phyloP scores from a whole-genome alignment of 37 sponge, comb jelly and placozoan species.

The Aphrocallistes beatrix region DNA sequence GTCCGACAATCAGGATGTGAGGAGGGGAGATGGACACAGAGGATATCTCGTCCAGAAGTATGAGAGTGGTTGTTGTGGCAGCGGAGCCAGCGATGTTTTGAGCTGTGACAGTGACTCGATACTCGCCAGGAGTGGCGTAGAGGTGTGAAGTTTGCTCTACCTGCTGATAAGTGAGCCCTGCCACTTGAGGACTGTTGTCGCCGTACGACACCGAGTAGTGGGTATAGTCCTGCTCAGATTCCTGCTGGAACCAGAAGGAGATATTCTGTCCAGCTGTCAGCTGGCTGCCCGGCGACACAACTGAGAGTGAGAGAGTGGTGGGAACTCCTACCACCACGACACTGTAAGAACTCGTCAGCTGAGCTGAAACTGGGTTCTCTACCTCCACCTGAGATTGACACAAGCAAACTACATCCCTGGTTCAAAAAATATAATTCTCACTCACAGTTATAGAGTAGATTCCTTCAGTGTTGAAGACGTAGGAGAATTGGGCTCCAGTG shows the following conservation, averaged over 20 bases:
- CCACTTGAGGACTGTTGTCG: background rate
- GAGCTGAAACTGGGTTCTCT: background rate
- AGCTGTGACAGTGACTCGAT: constrained; percentile 21
- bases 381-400: background rate
- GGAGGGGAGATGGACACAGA: background rate
- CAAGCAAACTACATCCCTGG: background rate
- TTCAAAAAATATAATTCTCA: no score
- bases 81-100: constrained; percentile 18
- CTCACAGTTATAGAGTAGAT: background rate
- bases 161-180: background rate
- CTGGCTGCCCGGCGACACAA: background rate
- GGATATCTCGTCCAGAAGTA: background rate
- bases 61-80: background rate
- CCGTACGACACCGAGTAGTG: background rate
- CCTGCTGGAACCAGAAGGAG: background rate
- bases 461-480: background rate
- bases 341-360: no score
- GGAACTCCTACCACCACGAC: background rate
- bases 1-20: background rate
- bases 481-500: background rate
- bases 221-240: background rate
- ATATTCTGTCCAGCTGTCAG: background rate
- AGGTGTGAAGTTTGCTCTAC: background rate
- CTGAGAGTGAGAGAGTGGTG: background rate
- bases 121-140: constrained; percentile 19